These are phyloP conservation scores for Machaerirhynchus nigripectus DNA, from an alignment of 2,113 vertebrate species.

Conservation along the genomic window DNA sequence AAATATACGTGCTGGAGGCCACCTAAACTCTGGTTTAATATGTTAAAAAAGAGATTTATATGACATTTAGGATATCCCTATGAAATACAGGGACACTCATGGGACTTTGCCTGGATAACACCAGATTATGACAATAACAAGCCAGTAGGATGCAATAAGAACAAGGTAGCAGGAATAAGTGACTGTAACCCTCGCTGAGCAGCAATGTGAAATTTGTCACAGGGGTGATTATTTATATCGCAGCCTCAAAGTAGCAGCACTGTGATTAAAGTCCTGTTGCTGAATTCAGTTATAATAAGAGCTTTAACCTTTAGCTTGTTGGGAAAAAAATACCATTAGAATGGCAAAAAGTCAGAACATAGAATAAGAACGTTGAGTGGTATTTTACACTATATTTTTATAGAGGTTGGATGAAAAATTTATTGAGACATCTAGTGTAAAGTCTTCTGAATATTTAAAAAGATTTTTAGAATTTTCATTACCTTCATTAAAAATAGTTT, in stretches of 20 bases:
- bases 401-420: background rate
- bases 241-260: background rate
- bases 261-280: background rate
- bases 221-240: background rate
- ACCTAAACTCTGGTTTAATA: background rate
- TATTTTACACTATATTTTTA: background rate
- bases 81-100: background rate
- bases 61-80: background rate
- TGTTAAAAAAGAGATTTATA: background rate
- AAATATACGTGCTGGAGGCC: background rate
- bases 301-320: constrained; percentile 13
- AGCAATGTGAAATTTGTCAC: background rate
- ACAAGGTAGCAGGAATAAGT: background rate
- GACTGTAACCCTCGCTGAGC: background rate
- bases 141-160: background rate
- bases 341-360: background rate
- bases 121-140: background rate
- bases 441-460: background rate
- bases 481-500: background rate
- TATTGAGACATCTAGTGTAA: background rate
- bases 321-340: background rate
- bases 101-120: background rate
- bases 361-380: background rate
- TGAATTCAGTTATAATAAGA: background rate
- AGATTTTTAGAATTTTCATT: background rate